Conservation (phyloP, 2,888 invertebrate genomes). For the Gastrophysa polygoni region DNA sequence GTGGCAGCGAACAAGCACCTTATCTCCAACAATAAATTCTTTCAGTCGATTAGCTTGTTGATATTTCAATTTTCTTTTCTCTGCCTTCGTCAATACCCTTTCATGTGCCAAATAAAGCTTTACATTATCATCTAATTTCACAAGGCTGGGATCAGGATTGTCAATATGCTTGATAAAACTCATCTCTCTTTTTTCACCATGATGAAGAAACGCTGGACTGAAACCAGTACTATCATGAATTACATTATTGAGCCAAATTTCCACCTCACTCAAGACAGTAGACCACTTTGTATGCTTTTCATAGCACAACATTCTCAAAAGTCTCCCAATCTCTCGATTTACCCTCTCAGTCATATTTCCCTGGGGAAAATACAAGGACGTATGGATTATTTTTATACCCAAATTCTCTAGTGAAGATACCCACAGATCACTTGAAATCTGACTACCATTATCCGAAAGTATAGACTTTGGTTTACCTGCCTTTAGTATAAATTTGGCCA, state of each 20-base stretch:
- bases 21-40: neutral
- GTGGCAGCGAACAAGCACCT: neutral
- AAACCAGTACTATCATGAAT: conserved; percentile 9
- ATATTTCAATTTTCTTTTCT: neutral
- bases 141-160: neutral
- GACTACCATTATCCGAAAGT: conserved; percentile 3
- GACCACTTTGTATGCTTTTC: conserved; percentile 16
- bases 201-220: neutral
- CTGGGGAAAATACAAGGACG: conserved; percentile 19
- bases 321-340: conserved; percentile 13
- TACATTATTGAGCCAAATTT: conserved; percentile 10
- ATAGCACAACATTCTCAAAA: conserved; percentile 10
- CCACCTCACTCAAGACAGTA: neutral
- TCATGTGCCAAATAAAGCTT: neutral
- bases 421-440: conserved; percentile 7
- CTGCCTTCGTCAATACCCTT: neutral
- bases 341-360: conserved; percentile 23
- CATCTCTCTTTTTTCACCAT: neutral
- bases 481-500: conserved; percentile 3
- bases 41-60: neutral
- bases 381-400: conserved; percentile 1
- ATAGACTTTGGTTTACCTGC: conserved; percentile 9
- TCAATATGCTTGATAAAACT: neutral
- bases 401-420: neutral
- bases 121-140: neutral